Conservation (phyloP, 1,140 invertebrate genomes). For the Penaeus indicus region DNA sequence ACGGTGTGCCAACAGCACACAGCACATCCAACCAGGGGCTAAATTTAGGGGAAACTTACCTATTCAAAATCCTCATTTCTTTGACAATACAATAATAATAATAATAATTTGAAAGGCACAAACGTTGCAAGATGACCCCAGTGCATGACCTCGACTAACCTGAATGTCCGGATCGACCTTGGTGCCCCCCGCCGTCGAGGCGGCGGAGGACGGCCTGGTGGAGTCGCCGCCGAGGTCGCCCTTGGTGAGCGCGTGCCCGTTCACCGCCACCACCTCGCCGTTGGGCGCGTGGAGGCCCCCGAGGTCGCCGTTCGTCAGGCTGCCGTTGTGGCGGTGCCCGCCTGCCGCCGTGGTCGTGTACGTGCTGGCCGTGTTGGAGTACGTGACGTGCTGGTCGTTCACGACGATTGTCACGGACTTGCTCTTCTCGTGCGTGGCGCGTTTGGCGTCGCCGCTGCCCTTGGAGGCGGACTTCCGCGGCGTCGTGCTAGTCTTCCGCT, state of each 20-base stretch:
- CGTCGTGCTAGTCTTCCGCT: background rate
- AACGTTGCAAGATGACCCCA: background rate
- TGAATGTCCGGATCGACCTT: slow-evolving; percentile 53
- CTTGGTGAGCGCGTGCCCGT: slow-evolving; percentile 4
- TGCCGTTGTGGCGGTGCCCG: slow-evolving; percentile 5
- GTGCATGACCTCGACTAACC: slow-evolving; percentile 19
- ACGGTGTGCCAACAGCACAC: too few relatives aligned
- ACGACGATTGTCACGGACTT: slow-evolving; percentile 59
- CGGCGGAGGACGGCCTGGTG: slow-evolving; percentile 42
- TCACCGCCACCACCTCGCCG: background rate
- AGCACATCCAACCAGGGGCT: too few relatives aligned
- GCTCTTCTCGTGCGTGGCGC: slow-evolving; percentile 52
- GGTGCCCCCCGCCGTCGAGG: slow-evolving; percentile 23
- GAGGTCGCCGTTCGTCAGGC: slow-evolving; percentile 1
- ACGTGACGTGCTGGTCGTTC: slow-evolving; percentile 53
- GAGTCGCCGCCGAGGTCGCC: slow-evolving; percentile 3
- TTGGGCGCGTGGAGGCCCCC: background rate
- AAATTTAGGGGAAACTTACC: too few relatives aligned
- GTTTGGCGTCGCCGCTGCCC: slow-evolving; percentile 15
- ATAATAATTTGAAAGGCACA: too few relatives aligned
- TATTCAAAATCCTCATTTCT: too few relatives aligned
- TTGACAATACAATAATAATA: too few relatives aligned
- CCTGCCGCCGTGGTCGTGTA: slow-evolving; percentile 18
- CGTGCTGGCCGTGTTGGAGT: slow-evolving; percentile 20
- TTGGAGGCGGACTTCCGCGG: background rate